Evolutionary conservation across 2,797 vertebrate genomes (phyloP), one percentile per base, ranked within the genome.

Genomic region (Tinamus major): DNA sequence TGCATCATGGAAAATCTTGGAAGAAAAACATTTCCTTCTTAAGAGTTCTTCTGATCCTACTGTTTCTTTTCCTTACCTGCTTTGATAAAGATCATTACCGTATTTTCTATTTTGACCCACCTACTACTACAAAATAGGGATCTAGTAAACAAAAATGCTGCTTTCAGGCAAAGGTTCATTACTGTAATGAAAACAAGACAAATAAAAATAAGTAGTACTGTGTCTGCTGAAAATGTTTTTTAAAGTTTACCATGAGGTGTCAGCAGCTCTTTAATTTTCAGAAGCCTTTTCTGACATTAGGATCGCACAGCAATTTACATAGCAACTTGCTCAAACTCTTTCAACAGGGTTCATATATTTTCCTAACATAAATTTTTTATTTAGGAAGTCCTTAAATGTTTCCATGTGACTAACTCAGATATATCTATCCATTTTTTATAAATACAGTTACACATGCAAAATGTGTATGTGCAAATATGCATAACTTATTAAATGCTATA

Each of bases 231-330:
- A 61, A 92, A 91, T 64, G 92, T 76, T 90, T 96, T 84, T 94
- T 91, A 88, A 92, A 92, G 71, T 94, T 96, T 96, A 71, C 95
- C 92, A 94, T 96, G 93, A 96, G 96, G 93, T 96, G 95, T 95
- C 94, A 95, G 95, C 94, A 96, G 89, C 95, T 96, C 95, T 96
- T 96, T 96, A 96, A 95, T 95, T 96, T 96, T 96, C 83, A 86
- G 93, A 90, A 90, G 85, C 61, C 68, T 88, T 86, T 92, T 86
- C 85, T 96, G 92, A 93, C 92, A 58, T 86, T 55, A 79, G 44
- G 29, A 90, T 85, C 63, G 74, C 56, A 18, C 18, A 61, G 70
- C 31, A 85, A 51, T 89, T 85, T 89, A 46, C 33, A 71, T 19
- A 68, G 33, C 4, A 74, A 79, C 20, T 91, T 88, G 48, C 48